Base-by-base conservation (phyloP, 2,888 invertebrate species). In the Drosophila mimica region DNA sequence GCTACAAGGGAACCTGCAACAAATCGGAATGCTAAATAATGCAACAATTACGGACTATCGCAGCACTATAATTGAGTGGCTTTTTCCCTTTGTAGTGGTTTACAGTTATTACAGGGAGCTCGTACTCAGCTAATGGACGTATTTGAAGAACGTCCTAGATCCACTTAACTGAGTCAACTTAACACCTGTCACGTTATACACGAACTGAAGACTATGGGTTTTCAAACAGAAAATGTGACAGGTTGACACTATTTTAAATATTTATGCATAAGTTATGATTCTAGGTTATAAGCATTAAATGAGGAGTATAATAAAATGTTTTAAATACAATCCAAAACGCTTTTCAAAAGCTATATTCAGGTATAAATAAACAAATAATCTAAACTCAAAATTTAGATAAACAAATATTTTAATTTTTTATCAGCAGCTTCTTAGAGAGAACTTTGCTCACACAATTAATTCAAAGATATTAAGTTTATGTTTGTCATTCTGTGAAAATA, bases 1-100 rank as follows among this genome's bases (percentile, higher is more conserved):
- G 9, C n/a, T 40, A 69, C 31, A 30, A 51, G 54, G 48, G 25
- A 15, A n/a, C 17, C 31, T n/a, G 52, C 17, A 20, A 54, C 49
- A 68, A 58, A 76, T 67, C 82, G 54, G 52, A 25, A 46, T 13
- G 36, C 74, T 89, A 70, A 83, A 89, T 89, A 81, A 87, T 84
- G 79, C 73, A 79, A 73, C 76, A 75, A 61, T 60, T 67, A 69
- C 59, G 58, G 68, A 62, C 36, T 67, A 33, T 59, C 36, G 34
- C 49, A 61, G 46, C 28, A 53, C 61, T 73, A 62, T 77, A 85
- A 74, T 88, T 85, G 72, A 62, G 40, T 68, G 54, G 56, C 67
- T 54, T 54, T 66, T 67, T 34, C 25, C 49, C 57, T 65, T 40
- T 43, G 64, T 73, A 59, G 17, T 51, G 66, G 53, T 28, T 54